Percentiles rank a stretch among this genome's conserved stretches.
phyloP scores from a whole-genome alignment of 2,888 invertebrate species.

The Siphonodentalium dalli region DNA sequence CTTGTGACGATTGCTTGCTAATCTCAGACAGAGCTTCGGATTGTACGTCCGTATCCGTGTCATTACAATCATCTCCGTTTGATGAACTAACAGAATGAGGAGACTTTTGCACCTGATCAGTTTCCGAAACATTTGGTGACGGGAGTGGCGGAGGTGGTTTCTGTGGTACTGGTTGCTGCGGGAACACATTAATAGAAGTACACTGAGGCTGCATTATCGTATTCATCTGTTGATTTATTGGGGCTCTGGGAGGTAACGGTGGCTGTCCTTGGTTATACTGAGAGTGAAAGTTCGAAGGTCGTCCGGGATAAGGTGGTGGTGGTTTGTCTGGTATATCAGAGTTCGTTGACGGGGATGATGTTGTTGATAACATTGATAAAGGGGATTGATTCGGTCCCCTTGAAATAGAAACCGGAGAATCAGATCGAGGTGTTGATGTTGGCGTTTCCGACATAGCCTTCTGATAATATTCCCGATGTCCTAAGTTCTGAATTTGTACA shows the following conservation, averaged over 20 bases:
- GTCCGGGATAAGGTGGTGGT: constrained; percentile 61
- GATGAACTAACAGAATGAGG: constrained; percentile 5
- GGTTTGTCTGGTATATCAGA: constrained; percentile 61
- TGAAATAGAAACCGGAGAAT: constrained; percentile 60
- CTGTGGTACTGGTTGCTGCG: constrained; percentile 21
- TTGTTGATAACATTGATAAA: constrained; percentile 60
- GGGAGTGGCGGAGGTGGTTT: constrained; percentile 27
- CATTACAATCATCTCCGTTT: constrained; percentile 33
- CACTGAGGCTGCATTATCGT: no score
- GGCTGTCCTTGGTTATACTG: constrained; percentile 30
- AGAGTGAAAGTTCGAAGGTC: constrained; percentile 26
- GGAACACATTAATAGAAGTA: not conserved
- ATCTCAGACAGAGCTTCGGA: constrained; percentile 37
- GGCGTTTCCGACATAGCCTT: constrained; percentile 42
- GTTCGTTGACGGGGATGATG: constrained; percentile 62
- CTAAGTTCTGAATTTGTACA: constrained; percentile 25
- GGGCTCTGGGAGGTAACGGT: constrained; percentile 49
- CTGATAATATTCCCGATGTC: constrained; percentile 20
- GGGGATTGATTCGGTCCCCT: constrained; percentile 62
- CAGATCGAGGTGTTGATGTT: constrained; percentile 54
- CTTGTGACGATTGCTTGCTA: constrained; percentile 34
- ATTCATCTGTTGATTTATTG: constrained; percentile 31
- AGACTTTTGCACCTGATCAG: no score
- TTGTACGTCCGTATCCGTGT: constrained; percentile 43
- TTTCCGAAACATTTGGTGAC: no score